phyloP scores from a whole-genome alignment of 2,888 invertebrate genomes.

The Steinernema scapterisci region DNA sequence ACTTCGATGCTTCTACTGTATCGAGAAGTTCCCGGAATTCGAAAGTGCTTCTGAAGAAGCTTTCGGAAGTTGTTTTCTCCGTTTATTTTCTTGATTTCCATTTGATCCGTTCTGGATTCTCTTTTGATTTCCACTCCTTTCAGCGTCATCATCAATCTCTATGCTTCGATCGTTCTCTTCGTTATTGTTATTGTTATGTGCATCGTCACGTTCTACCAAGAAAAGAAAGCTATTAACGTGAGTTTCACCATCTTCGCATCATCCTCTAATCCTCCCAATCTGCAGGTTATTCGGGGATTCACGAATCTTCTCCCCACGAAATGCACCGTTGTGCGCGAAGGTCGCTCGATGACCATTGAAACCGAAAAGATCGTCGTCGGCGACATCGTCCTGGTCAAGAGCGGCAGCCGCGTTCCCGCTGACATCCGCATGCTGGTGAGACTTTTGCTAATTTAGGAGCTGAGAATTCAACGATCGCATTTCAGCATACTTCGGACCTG shows the following conservation, averaged over 20 bases:
- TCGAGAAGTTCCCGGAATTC: too few relatives aligned
- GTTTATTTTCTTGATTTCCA: too few relatives aligned
- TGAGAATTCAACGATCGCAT: not conserved
- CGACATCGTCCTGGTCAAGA: conserved; percentile 55
- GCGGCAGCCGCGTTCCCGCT: conserved; percentile 56
- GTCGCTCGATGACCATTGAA: conserved; percentile 47
- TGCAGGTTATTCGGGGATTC: conserved; percentile 52
- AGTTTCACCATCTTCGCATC: too few relatives aligned
- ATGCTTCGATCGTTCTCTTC: conserved; percentile 55
- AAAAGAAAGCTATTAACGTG: conserved; percentile 49
- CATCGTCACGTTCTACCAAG: conserved; percentile 54
- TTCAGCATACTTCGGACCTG: conserved; percentile 42
- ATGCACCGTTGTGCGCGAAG: conserved; percentile 56
- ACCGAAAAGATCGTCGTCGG: conserved; percentile 59
- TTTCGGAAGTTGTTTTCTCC: too few relatives aligned
- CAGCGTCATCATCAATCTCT: conserved; percentile 53
- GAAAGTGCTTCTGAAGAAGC: too few relatives aligned
- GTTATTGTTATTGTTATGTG: conserved; percentile 60
- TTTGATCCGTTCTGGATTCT: too few relatives aligned
- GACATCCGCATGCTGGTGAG: conserved; percentile 39
- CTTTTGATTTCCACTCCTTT: not conserved
- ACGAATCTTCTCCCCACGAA: conserved; percentile 52
- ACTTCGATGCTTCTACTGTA: too few relatives aligned
- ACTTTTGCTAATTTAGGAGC: not conserved
- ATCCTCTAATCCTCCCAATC: too few relatives aligned